Conservation (phyloP, 1,140 invertebrate genomes). For the Cotesia vestalis region DNA sequence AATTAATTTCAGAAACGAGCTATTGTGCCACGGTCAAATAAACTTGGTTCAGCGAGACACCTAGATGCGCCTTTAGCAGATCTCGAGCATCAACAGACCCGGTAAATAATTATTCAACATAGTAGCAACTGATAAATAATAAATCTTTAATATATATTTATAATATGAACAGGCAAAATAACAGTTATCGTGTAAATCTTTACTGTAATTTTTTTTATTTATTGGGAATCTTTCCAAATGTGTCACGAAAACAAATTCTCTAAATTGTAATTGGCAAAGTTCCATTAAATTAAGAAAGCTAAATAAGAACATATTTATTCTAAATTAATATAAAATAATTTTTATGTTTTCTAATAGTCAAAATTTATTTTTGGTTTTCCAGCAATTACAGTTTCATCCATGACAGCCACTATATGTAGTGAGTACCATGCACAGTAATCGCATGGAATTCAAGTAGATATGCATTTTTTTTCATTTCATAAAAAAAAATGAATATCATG, state of each 20-base stretch:
- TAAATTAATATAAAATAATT: constrained; percentile 4
- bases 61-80: constrained; percentile 49
- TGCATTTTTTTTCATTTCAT: not conserved
- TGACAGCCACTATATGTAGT: constrained; percentile 67
- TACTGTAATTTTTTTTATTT: too few species aligned
- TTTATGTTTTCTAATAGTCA: constrained; percentile 8
- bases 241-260: too few species aligned
- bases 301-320: too few species aligned
- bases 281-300: not conserved
- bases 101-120: constrained; percentile 44
- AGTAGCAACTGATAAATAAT: not conserved
- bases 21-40: constrained; percentile 44
- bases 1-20: constrained; percentile 48
- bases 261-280: not conserved
- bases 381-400: constrained; percentile 67
- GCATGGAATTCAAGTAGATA: constrained; percentile 38
- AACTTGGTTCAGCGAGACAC: constrained; percentile 44
- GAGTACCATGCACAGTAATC: constrained; percentile 53
- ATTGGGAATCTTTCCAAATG: too few species aligned
- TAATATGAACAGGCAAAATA: too few species aligned
- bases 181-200: too few species aligned
- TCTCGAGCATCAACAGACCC: constrained; percentile 45
- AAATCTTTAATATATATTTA: not conserved
- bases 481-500: too few species aligned
- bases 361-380: constrained; percentile 43